Percentiles rank a stretch among this genome's conserved stretches.
Conservation (phyloP, 2,113 vertebrate species). For the Motacilla alba region DNA sequence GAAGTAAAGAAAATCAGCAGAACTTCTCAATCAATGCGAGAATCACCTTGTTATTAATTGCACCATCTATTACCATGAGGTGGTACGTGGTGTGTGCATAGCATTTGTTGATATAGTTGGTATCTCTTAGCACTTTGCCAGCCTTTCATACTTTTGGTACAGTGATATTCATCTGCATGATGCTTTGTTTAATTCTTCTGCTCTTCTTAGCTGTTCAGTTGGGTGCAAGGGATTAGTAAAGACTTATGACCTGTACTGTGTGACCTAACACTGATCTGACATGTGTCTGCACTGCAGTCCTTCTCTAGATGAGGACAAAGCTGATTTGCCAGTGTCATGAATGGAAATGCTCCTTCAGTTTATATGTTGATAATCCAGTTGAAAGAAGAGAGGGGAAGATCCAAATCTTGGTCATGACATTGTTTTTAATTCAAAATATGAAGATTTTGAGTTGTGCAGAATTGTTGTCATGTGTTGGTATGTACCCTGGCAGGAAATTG, state of each 20-base stretch:
- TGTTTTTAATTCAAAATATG: neutral
- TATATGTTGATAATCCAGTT: neutral
- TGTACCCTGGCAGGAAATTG: neutral
- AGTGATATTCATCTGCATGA: neutral
- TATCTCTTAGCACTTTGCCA: neutral
- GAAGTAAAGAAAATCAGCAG: neutral
- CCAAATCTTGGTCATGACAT: neutral
- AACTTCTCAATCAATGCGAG: neutral
- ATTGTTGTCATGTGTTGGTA: neutral
- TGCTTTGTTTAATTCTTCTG: neutral
- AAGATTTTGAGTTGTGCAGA: neutral
- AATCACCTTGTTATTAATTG: neutral
- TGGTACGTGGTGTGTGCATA: neutral
- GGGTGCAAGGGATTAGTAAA: neutral
- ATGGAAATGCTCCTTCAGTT: neutral
- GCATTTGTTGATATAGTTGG: neutral
- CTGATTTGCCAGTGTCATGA: neutral
- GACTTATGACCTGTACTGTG: neutral
- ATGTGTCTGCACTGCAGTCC: neutral
- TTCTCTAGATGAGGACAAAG: neutral
- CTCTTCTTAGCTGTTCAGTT: neutral
- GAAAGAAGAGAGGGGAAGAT: neutral
- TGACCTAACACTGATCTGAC: neutral
- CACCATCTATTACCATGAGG: neutral
- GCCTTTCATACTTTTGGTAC: neutral